Evolutionary conservation across 2,113 vertebrate genomes (phyloP).

Genomic region (Ameiurus melas): DNA sequence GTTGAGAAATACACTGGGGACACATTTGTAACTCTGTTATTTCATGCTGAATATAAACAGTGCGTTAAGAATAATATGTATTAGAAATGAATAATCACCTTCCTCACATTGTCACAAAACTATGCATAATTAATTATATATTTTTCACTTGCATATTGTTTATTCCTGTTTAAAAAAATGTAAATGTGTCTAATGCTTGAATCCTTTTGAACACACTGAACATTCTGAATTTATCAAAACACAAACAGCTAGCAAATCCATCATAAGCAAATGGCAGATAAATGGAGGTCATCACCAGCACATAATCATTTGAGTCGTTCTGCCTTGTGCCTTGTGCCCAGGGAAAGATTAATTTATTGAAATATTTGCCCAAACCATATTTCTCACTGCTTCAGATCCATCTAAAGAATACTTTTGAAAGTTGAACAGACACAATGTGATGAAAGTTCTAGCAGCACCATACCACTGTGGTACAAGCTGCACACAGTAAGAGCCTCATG

Average conservation of each 20-base stretch:
- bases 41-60: neutral
- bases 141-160: neutral
- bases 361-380: neutral
- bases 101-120: neutral
- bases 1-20: neutral
- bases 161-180: neutral
- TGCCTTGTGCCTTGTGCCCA: neutral
- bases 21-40: neutral
- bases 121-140: neutral
- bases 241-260: neutral
- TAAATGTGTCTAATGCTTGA: neutral
- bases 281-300: neutral
- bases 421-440: neutral
- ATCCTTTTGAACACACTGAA: neutral
- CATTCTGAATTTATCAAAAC: neutral
- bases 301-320: neutral
- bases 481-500: slow-evolving; percentile 19
- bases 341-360: neutral
- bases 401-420: slow-evolving; percentile 8
- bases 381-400: neutral
- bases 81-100: neutral
- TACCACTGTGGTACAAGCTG: slow-evolving; percentile 24
- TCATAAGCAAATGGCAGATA: neutral
- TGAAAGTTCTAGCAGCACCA: neutral
- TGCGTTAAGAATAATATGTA: neutral